These are phyloP conservation scores for Percina caprodes DNA, from an alignment of 2,113 vertebrate genomes.

Conservation along the genomic window DNA sequence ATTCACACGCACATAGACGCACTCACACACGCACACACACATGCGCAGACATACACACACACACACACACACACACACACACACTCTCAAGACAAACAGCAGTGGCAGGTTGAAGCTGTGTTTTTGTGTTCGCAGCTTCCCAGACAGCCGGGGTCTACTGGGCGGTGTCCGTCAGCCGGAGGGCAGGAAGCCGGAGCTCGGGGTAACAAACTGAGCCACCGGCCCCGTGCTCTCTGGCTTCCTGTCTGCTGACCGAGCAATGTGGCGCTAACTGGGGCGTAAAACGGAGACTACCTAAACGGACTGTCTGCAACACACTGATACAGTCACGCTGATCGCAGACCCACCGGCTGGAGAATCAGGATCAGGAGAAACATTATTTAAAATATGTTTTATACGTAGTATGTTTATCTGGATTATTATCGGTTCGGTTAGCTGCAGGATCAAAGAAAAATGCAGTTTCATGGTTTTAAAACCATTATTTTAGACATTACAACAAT, in stretches of 20 bases:
- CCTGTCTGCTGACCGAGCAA: conserved; percentile 60
- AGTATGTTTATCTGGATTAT: neutral
- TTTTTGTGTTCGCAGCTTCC: no score
- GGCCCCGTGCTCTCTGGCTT: conserved; percentile 21
- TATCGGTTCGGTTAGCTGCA: neutral
- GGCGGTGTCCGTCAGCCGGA: neutral
- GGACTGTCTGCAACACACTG: conserved; percentile 7
- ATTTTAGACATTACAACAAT: neutral
- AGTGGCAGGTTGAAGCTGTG: conserved; percentile 5
- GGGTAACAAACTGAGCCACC: conserved; percentile 33
- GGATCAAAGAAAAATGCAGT: no score
- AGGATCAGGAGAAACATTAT: neutral
- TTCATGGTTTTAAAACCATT: neutral
- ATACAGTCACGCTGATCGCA: neutral
- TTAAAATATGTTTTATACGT: neutral
- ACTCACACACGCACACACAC: neutral
- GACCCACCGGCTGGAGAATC: neutral
- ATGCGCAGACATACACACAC: neutral
- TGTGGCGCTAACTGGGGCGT: conserved; percentile 58
- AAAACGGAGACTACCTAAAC: neutral
- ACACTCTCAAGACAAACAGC: neutral
- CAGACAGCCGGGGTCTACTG: neutral
- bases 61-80: no score
- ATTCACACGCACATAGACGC: no score
- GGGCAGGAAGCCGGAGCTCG: conserved; percentile 18